Base-by-base conservation (phyloP, 2,113 vertebrate genomes). In the Crocuta crocuta region DNA sequence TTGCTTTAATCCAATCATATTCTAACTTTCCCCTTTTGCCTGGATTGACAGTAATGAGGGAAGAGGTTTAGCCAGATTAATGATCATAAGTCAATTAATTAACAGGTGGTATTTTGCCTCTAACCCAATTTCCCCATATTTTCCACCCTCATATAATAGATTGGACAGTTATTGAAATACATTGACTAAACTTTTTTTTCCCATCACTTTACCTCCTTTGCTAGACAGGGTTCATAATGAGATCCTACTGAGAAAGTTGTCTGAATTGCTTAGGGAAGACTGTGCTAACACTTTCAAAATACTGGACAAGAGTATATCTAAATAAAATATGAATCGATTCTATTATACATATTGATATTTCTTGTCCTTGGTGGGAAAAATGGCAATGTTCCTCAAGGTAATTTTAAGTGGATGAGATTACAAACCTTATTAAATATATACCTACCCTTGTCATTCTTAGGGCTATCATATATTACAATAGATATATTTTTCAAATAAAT, bases 381-480 rank as follows among this genome's bases (percentile, higher is more conserved):
- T 61, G 73, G 31, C 65, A 76, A 0, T 89, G 76, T 66, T 94
- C 33, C 68, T 48, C 86, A 94, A 91, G 92, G 53, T 78, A 95
- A 93, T 94, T 89, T 96, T 96, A 96, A 95, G 45, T 71, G 24
- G 43, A 93, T 91, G 55, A 83, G 21, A 96, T 94, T 96, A 96
- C 15, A 96, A 95, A 89, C 17, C 26, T 33, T 68, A 55, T 96
- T 97, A 96, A 82, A 86, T 94, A 86, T 86, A 35, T 43, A 43
- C n/a, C 53, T 88, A 58, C 84, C 70, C 80, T 96, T 97, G 81
- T 43, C 80, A 89, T 81, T 96, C 86, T 94, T 81, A 78, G 58
- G n/a, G 50, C 48, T 11, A 13, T 86, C 53, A 71, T 73, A 74
- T 68, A 83, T 93, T 79, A 55, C 10, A 73, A 23, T 45, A 93